A percentile compares a stretch with the other conserved stretches of the same genome.
Conservation (phyloP, 2,113 vertebrate species). For the Xiphophorus hellerii region DNA sequence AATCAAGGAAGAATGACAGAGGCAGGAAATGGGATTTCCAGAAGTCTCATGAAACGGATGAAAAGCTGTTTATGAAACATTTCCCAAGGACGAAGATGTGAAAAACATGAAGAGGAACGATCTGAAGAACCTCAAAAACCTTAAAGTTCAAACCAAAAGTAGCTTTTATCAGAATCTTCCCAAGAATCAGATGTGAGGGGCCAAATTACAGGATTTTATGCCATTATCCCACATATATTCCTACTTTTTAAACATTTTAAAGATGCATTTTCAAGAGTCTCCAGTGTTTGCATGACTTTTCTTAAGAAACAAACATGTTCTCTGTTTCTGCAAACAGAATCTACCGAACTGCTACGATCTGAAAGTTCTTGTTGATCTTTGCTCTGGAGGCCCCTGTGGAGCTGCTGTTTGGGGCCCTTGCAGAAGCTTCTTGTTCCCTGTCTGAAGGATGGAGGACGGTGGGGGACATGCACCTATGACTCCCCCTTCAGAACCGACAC, state of each 20-base stretch:
- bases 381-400: neutral
- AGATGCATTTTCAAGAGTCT: too few relatives aligned
- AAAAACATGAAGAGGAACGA: neutral
- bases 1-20: neutral
- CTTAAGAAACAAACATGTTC: too few relatives aligned
- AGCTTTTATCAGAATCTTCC: neutral
- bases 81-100: neutral
- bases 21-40: neutral
- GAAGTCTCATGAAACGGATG: neutral
- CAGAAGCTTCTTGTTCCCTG: conserved; percentile 16
- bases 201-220: too few relatives aligned
- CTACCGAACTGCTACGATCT: too few relatives aligned
- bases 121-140: neutral
- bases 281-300: too few relatives aligned
- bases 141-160: neutral
- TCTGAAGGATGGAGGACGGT: too few relatives aligned
- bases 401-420: neutral
- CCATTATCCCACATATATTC: too few relatives aligned
- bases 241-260: too few relatives aligned
- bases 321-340: too few relatives aligned
- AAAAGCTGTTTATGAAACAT: neutral
- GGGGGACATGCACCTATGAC: conserved; percentile 34
- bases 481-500: conserved; percentile 72
- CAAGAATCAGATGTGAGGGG: neutral
- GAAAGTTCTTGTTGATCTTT: too few relatives aligned